Percentiles rank a stretch among this genome's conserved stretches.
Evolutionary conservation across 2,113 vertebrate genomes (phyloP).

Genomic region (Cricetomys ansorgei): DNA sequence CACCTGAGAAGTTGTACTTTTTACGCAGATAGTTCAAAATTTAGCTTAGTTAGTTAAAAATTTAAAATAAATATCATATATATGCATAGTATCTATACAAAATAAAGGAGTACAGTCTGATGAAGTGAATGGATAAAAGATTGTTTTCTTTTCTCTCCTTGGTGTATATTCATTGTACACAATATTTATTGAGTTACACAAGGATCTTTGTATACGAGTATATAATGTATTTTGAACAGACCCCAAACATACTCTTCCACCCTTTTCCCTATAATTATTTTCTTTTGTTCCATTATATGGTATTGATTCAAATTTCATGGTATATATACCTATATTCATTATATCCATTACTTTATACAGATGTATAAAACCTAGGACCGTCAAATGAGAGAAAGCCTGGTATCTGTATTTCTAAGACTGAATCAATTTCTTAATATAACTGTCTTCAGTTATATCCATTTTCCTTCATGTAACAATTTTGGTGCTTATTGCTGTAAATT

Average conservation of each 20-base stretch:
- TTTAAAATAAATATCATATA: background rate
- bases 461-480: background rate
- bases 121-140: background rate
- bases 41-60: background rate
- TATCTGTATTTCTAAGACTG: background rate
- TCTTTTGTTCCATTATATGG: background rate
- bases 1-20: background rate
- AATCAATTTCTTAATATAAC: background rate
- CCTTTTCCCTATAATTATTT: background rate
- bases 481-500: background rate
- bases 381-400: background rate
- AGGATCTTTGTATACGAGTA: too few species aligned
- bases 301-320: too few species aligned
- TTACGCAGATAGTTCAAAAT: background rate
- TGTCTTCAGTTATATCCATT: background rate
- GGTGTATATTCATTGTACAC: background rate
- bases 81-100: background rate
- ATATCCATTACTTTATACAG: background rate
- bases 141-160: background rate
- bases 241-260: too few species aligned
- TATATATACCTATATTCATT: accelerated
- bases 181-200: background rate
- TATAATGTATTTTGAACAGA: background rate
- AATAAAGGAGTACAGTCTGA: background rate
- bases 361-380: background rate